Base-by-base conservation (phyloP, 2,797 vertebrate genomes). In the Cuculus canorus region DNA sequence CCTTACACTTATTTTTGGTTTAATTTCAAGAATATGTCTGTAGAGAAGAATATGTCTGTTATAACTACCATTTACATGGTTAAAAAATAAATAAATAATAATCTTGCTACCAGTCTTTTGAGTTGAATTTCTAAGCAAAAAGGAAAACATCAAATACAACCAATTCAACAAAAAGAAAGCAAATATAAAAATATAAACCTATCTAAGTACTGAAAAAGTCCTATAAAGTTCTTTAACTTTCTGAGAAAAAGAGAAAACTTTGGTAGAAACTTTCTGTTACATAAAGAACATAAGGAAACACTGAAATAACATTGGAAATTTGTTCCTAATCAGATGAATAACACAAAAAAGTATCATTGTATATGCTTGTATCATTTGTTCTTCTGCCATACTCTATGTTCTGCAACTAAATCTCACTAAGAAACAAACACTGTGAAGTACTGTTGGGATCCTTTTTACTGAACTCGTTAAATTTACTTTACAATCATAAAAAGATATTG, bases 401-500 rank as follows among this genome's bases (percentile, higher is more conserved):
- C n/a, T 76, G 22, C 43, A 73, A 52, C 25, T 71, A 77, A 81
- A 81, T 65, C 47, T 94, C 64, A 71, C 16, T 59, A 71, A 71
- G 50, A 72, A 87, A 48, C 53, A 83, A 80, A 61, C 22, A 69
- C 17, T 59, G 17, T 23, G 78, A 81, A 19, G n/a, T 18, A 72
- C 47, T 59, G 19, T n/a, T 70, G 17, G 53, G 50, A 81, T 65
- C 73, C 45, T 25, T 85, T 96, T 91, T 72, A 90, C 59, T 48
- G 54, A 75, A 83, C 18, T 95, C 3, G 61, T 60, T 61, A 87
- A 71, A 90, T 85, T 80, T 50, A 77, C 32, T 87, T 92, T 81
- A 70, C 53, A 80, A 77, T 30, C 57, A 76, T 90, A 63, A 90
- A 91, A 94, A 15, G 75, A 88, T 86, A 91, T 75, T 60, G 72